Conservation (phyloP, 37 sponge, comb jelly and placozoan genomes). For the Hexactinellida sp. region DNA sequence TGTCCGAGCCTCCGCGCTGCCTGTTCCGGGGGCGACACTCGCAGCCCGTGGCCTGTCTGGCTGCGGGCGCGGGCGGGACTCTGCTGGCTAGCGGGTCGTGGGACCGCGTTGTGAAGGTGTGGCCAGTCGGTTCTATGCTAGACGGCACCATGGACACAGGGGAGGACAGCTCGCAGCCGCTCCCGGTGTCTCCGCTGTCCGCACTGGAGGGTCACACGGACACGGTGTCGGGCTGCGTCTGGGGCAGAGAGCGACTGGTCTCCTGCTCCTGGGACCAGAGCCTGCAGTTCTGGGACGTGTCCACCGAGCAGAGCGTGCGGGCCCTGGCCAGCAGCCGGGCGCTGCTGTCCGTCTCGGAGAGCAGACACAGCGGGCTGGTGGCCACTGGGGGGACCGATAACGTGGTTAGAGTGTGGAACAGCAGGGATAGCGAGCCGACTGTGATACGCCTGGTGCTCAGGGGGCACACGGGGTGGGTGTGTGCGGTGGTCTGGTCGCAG, state of each 20-base stretch:
- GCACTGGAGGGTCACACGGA: not conserved
- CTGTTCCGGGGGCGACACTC: not conserved
- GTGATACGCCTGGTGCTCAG: constrained; percentile 38
- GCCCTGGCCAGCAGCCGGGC: not conserved
- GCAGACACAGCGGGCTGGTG: not conserved
- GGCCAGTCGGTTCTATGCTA: not conserved
- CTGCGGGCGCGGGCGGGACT: not conserved
- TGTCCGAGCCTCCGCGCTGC: not conserved
- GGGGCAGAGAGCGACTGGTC: not conserved
- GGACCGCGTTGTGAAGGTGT: not conserved
- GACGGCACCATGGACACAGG: not conserved
- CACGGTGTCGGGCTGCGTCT: not conserved
- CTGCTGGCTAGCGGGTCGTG: not conserved
- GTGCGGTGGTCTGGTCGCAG: constrained; percentile 54
- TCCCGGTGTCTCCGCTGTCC: not conserved
- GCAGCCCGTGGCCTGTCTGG: not conserved
- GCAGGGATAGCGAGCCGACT: not conserved
- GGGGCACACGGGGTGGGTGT: constrained; percentile 74
- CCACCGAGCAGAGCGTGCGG: not conserved
- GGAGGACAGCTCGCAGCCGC: not conserved
- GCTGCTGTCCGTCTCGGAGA: not conserved
- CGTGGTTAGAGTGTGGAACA: not conserved
- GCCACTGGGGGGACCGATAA: not conserved
- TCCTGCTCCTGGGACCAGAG: not conserved
- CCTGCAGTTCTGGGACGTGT: not conserved